A percentile compares a stretch with the other conserved stretches of the same genome.
phyloP scores from a whole-genome alignment of 2,888 invertebrate genomes.

The Lasioglossum figueresi region DNA sequence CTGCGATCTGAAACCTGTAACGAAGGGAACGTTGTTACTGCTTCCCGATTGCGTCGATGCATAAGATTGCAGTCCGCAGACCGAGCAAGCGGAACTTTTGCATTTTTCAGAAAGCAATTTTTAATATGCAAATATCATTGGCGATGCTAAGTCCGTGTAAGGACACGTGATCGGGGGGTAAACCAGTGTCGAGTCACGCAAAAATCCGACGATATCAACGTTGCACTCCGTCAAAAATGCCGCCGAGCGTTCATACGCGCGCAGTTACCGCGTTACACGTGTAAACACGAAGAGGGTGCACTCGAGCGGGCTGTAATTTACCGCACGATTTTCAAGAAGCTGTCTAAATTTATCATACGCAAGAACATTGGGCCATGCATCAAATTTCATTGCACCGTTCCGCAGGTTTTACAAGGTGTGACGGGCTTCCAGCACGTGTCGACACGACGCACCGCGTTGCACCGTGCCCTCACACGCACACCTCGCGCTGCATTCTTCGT shows the following conservation, averaged over 20 bases:
- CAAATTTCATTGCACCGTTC: conserved; percentile 58
- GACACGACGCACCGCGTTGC: conserved; percentile 44
- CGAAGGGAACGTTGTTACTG: background rate
- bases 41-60: background rate
- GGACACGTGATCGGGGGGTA: background rate
- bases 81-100: background rate
- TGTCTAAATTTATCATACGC: conserved; percentile 52
- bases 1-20: conserved; percentile 23
- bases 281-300: conserved; percentile 50
- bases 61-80: background rate
- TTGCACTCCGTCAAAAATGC: background rate
- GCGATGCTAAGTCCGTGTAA: background rate
- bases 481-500: conserved; percentile 33
- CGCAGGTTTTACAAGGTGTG: conserved; percentile 76
- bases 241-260: background rate
- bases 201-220: background rate
- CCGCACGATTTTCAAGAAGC: conserved; percentile 51
- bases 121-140: background rate
- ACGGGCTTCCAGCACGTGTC: conserved; percentile 75
- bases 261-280: conserved; percentile 38
- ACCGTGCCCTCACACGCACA: conserved; percentile 16
- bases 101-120: background rate
- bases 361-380: conserved; percentile 41
- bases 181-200: background rate
- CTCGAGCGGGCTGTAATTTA: conserved; percentile 44